These are phyloP conservation scores for Athene noctua DNA, from an alignment of 2,113 vertebrate genomes.

Conservation along the genomic window DNA sequence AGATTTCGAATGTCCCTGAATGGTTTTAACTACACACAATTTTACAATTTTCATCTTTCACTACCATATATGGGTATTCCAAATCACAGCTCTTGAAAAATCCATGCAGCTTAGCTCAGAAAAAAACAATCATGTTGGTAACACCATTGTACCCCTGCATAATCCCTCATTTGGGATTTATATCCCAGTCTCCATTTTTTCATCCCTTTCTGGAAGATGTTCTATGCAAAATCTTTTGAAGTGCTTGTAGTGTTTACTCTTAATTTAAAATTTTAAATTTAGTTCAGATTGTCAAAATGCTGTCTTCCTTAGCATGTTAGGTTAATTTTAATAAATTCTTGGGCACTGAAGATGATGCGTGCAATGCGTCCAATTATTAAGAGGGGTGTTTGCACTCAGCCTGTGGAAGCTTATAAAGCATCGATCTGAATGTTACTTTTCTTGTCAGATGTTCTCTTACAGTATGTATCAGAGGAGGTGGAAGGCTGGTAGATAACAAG, in stretches of 20 bases:
- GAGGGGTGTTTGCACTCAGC: not conserved
- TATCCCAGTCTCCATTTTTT: not conserved
- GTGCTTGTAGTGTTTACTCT: not conserved
- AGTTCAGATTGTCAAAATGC: not conserved
- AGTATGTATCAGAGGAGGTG: not conserved
- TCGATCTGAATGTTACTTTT: not conserved
- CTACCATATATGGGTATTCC: not conserved
- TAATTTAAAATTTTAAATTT: not conserved
- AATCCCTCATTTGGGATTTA: constrained; percentile 1
- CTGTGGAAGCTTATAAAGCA: not conserved
- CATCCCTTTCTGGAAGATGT: not conserved
- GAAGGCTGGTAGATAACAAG: not conserved
- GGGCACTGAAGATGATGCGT: not conserved
- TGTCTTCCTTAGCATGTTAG: not conserved
- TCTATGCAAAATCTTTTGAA: not conserved
- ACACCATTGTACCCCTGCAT: not conserved
- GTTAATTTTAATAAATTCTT: not conserved
- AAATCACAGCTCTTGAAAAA: constrained; percentile 17
- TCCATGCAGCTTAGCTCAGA: not conserved
- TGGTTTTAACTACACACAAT: not conserved
- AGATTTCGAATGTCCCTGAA: not conserved
- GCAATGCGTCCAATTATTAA: not conserved
- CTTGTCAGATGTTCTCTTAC: not conserved
- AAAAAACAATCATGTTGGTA: not conserved
- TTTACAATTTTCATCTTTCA: not conserved